Percentiles rank a stretch among this genome's conserved stretches.
Evolutionary conservation across 2,888 invertebrate genomes (phyloP).

Genomic region (Ormyrus pomaceus): DNA sequence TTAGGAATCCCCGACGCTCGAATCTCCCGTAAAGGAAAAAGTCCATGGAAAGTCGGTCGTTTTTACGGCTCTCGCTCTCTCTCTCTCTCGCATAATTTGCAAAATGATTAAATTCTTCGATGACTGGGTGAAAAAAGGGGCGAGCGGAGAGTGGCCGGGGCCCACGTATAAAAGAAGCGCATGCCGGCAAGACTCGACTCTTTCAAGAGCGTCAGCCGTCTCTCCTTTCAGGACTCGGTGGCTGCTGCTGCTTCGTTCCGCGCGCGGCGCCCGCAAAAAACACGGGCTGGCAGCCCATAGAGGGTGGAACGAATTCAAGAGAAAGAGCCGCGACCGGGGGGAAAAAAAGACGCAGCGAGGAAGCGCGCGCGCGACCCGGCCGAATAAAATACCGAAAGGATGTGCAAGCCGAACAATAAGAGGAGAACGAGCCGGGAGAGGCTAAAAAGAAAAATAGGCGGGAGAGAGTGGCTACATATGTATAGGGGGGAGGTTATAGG

Average conservation of each 20-base stretch:
- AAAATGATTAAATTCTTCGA: slow-evolving; percentile 53
- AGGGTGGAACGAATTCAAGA: slow-evolving; percentile 47
- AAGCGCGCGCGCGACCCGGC: background rate
- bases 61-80: background rate
- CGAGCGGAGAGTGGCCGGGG: background rate
- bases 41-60: slow-evolving; percentile 7
- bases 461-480: too few species aligned
- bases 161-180: slow-evolving; percentile 14
- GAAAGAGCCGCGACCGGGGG: slow-evolving; percentile 24
- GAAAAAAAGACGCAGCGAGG: slow-evolving; percentile 8
- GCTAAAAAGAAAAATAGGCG: too few species aligned
- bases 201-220: background rate
- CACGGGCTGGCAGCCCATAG: slow-evolving; percentile 5
- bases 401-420: too few species aligned
- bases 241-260: too few species aligned
- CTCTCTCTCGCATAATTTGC: slow-evolving; percentile 15
- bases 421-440: background rate
- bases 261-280: background rate
- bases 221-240: slow-evolving; percentile 18
- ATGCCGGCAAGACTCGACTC: background rate
- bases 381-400: background rate
- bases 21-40: background rate
- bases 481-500: background rate
- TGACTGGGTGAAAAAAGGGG: slow-evolving; percentile 44
- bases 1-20: too few species aligned